Evolutionary conservation across 2,797 vertebrate genomes (phyloP).

Genomic region (Poeciliopsis presidionis): DNA sequence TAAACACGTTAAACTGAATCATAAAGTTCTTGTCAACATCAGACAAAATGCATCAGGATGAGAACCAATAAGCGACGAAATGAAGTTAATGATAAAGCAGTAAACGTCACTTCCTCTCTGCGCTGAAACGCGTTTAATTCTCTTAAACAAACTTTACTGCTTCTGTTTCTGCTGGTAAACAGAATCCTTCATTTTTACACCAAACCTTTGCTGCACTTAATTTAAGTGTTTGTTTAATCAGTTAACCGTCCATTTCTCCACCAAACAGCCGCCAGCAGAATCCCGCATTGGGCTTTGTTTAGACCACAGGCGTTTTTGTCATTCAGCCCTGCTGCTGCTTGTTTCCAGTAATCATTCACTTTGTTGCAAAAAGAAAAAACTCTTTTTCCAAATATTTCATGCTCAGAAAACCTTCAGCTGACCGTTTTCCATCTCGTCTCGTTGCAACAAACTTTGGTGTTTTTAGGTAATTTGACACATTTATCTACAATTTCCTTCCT

Average conservation of each 20-base stretch:
- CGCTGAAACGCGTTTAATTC: neutral
- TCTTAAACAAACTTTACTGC: neutral
- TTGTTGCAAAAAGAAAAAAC: neutral
- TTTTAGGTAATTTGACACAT: neutral
- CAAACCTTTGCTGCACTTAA: neutral
- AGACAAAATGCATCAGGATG: neutral
- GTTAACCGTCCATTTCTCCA: neutral
- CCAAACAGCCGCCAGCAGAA: neutral
- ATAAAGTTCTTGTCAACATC: neutral
- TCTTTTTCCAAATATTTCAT: neutral
- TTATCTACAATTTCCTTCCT: neutral
- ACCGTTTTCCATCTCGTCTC: too few species aligned
- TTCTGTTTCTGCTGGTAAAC: too few species aligned
- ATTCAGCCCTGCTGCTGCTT: neutral
- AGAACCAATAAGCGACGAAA: too few species aligned
- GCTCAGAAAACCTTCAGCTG: neutral
- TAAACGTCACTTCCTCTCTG: neutral
- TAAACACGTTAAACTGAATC: neutral
- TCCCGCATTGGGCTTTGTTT: constrained; percentile 9
- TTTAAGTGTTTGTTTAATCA: neutral
- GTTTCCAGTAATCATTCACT: neutral
- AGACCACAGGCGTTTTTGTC: neutral
- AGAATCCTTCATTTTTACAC: neutral
- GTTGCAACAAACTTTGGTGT: neutral
- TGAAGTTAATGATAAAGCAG: constrained; percentile 29